Percentiles rank a stretch among this genome's conserved stretches.
These are phyloP conservation scores for Thecocarcelia acutangulata DNA, from an alignment of 2,888 invertebrate species.

Conservation along the genomic window DNA sequence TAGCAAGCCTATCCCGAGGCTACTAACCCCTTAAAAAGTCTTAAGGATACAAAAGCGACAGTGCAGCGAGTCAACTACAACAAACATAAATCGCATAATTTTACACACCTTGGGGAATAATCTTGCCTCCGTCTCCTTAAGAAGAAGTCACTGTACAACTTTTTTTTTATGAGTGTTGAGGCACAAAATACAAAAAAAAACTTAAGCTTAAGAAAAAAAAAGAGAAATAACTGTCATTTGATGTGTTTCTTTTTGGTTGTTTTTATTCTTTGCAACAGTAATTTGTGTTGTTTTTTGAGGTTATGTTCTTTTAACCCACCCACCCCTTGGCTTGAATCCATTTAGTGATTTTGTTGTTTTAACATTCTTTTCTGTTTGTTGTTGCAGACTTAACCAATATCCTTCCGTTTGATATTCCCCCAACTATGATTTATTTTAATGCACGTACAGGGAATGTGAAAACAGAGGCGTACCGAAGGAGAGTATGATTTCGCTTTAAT, in stretches of 20 bases:
- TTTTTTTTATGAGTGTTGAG: slow-evolving; percentile 54
- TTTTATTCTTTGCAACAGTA: slow-evolving; percentile 53
- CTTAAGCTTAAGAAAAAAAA: slow-evolving; percentile 53
- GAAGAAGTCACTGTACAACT: neutral
- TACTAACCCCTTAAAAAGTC: slow-evolving; percentile 55
- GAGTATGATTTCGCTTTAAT: neutral
- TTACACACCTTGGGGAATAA: slow-evolving; percentile 72
- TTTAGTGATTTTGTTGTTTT: slow-evolving; percentile 34
- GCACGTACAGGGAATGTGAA: slow-evolving; percentile 4
- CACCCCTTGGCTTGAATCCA: slow-evolving; percentile 38
- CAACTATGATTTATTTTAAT: slow-evolving; percentile 10
- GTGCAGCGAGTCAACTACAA: slow-evolving; percentile 56
- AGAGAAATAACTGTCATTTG: slow-evolving; percentile 62
- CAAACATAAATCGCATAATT: slow-evolving; percentile 71
- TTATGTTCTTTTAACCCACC: slow-evolving; percentile 55
- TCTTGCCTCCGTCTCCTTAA: neutral
- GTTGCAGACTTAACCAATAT: slow-evolving; percentile 45
- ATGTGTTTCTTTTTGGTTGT: slow-evolving; percentile 39
- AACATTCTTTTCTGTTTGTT: slow-evolving; percentile 22
- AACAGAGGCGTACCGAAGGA: neutral
- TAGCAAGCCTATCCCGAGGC: slow-evolving; percentile 67
- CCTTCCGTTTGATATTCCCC: slow-evolving; percentile 33
- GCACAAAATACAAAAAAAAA: slow-evolving; percentile 23
- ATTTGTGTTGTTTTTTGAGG: slow-evolving; percentile 64
- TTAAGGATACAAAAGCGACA: slow-evolving; percentile 30